Evolutionary conservation across 2,113 vertebrate species (phyloP), one percentile per base, ranked within the genome.

Genomic region (Trematomus loennbergii): DNA sequence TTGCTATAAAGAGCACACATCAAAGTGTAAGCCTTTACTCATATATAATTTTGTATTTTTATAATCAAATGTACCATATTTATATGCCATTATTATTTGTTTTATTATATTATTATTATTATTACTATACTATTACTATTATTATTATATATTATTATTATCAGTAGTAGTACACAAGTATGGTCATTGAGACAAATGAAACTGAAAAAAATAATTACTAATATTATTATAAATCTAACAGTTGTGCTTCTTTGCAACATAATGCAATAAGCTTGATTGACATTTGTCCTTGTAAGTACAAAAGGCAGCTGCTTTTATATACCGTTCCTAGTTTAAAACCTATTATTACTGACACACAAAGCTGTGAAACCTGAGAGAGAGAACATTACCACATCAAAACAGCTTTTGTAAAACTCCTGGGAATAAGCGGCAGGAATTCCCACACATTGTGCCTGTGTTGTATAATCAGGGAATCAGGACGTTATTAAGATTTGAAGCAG

Each of bases 341-440:
- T 36, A 9, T 61, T 5, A 48, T 48, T 64, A 22, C 20, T 20
- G 2, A 53, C 29, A 33, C 20, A 59, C 65, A 72, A 79, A 60
- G 50, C 54, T 15, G 45, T 70, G 72, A 71, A 82, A 84, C 17
- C 18, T 0, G 67, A 87, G 67, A 67, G 6, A 18, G 54, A 9
- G 54, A 60, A 58, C 25, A 5, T 20, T 8, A 29, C 10, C 12
- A 3, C 40, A 55, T 13, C 10, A 46, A 53, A 43, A 50, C 33
- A 20, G 15, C 22, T 50, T 58, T n/a, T 33, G 7, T 60, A 50
- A 81, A 65, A 52, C 59, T 61, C 17, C 7, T 12, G 54, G 18
- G 61, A 78, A 29, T 74, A 46, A 12, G 43, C 0, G 4, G 25
- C 12, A 57, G 61, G 52, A 67, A 65, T 61, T 77, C 59, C 43